Evolutionary conservation across 2,113 vertebrate genomes (phyloP), one percentile per base, ranked within the genome.

Genomic region (Shinisaurus crocodilurus): DNA sequence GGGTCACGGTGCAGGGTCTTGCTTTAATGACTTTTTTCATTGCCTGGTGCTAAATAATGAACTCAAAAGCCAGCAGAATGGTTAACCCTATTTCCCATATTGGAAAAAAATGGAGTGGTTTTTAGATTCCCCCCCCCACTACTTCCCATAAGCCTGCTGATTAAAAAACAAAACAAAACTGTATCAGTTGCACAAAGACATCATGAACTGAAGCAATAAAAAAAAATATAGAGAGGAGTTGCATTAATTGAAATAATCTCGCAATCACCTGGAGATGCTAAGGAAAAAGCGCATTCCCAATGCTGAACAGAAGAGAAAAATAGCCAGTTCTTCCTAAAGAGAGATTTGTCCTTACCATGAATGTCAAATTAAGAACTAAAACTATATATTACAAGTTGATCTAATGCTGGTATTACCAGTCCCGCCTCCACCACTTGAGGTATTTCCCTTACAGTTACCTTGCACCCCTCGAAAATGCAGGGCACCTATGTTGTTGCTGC

Each of bases 341-440:
- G 37, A 84, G 60, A 86, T 76, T 86, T 94, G 75, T 74, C 76
- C 90, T 85, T 80, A 90, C 70, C 63, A 82, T 81, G 67, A 82
- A 92, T 83, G 93, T 92, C 90, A 91, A 89, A 94, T 92, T 86
- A 91, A 96, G 88, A 91, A 85, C 75, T 82, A 86, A 91, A 94
- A 77, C 75, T 65, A 91, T 94, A 88, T 92, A 63, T 92, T 92
- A 93, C 85, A 85, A 92, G 60, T 86, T 92, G 82, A 54, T 54
- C 54, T 54, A 54, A 54, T 12, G 13, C 54, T 54, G 1, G 54
- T 63, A 63, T 63, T 63, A 63, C 60, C 12, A 20, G 1, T 54
- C 60, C 60, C 20, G 20, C 20, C 60, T 3, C 60, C 16, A 63
- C 60, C 60, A 20, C 60, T 63, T 63, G 60, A 63, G 57, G 37